phyloP scores from a whole-genome alignment of 2,113 vertebrate genomes.

The Labrus mixtus region DNA sequence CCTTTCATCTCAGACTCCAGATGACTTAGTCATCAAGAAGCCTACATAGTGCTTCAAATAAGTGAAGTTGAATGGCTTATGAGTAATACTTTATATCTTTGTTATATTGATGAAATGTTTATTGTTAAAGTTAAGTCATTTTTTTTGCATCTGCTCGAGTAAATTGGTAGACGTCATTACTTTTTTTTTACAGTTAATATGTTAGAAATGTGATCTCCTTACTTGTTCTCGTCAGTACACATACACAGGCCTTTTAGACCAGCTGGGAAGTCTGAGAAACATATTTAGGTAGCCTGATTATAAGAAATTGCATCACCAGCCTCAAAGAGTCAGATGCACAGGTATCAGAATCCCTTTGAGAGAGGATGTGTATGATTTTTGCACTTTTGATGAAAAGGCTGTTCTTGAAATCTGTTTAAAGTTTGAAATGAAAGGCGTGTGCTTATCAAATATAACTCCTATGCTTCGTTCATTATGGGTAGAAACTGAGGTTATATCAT shows the following conservation, averaged over 20 bases:
- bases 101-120: not conserved
- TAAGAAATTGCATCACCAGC: not conserved
- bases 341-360: not conserved
- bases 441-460: not conserved
- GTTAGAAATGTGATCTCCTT: not conserved
- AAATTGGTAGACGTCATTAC: not conserved
- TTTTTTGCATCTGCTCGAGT: not conserved
- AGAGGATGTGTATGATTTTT: not conserved
- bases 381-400: not conserved
- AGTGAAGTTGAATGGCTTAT: not conserved
- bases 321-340: not conserved
- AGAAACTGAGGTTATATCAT: not conserved
- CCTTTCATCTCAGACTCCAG: conserved; percentile 31
- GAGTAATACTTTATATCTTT: not conserved
- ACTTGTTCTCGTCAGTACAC: not conserved
- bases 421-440: not conserved
- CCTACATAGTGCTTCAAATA: conserved; percentile 6
- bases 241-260: not conserved
- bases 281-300: not conserved
- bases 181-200: not conserved
- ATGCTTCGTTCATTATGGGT: too few species aligned
- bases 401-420: too few species aligned
- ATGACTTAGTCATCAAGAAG: conserved; percentile 23
- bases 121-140: not conserved
- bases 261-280: not conserved